Percentiles rank a stretch among this genome's conserved stretches.
Conservation (phyloP, 2,113 vertebrate genomes). For the Nothobranchius furzeri region DNA sequence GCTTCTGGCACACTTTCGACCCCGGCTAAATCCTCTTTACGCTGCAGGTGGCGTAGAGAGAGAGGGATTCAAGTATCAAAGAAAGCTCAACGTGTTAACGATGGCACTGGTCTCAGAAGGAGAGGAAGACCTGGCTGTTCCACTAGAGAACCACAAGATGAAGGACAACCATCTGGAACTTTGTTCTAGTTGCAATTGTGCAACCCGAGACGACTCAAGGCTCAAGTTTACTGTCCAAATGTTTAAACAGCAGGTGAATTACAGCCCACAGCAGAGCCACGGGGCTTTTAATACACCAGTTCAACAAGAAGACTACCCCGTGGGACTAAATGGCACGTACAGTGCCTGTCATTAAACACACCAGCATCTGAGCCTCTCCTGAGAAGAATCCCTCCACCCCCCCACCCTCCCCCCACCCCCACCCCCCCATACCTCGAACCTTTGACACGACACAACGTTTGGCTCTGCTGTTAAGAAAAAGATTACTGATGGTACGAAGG, state of each 20-base stretch:
- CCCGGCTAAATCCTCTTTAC: constrained; percentile 52
- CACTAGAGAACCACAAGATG: constrained; percentile 46
- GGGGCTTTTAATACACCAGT: constrained; percentile 34
- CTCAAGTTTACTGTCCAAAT: constrained; percentile 51
- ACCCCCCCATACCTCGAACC: constrained; percentile 20
- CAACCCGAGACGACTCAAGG: constrained; percentile 22
- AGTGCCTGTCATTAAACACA: constrained; percentile 14
- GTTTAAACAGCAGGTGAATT: constrained; percentile 64
- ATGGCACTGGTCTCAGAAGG: constrained; percentile 57
- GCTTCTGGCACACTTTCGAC: constrained; percentile 68
- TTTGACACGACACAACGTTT: constrained; percentile 44
- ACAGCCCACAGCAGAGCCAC: constrained; percentile 32
- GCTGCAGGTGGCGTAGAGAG: constrained; percentile 63
- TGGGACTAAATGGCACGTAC: constrained; percentile 17
- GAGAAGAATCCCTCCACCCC: constrained; percentile 54
- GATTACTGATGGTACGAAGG: constrained; percentile 63
- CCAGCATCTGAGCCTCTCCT: constrained; percentile 33
- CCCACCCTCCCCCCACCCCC: constrained; percentile 14
- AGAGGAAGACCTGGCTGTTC: constrained; percentile 44
- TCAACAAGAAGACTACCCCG: constrained; percentile 35
- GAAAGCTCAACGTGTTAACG: constrained; percentile 47
- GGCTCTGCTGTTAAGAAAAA: constrained; percentile 65
- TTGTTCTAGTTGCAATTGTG: constrained; percentile 32
- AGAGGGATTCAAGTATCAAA: constrained; percentile 57
- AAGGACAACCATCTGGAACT: constrained; percentile 65